Base-by-base conservation (phyloP, 2,113 vertebrate species). In the Panthera leo region DNA sequence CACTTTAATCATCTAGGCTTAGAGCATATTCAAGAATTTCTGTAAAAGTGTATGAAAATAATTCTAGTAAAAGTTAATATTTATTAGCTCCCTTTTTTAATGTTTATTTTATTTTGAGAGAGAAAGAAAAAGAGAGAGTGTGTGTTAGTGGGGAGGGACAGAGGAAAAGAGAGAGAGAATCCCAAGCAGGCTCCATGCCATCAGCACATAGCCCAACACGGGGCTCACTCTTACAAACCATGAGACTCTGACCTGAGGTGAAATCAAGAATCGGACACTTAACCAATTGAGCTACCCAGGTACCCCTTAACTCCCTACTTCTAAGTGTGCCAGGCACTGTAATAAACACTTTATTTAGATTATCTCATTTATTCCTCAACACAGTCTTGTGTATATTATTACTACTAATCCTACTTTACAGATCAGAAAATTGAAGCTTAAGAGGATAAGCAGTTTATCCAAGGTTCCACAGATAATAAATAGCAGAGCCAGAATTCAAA, bases 41-140 rank as follows among this genome's bases (percentile, higher is more conserved):
- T 51, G 10, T 91, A 71, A 91, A 88, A 80, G n/a, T 67, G 2
- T 1, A 48, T 89, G 51, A 90, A 91, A 93, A 97, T 51, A 96
- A 88, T 95, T 95, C 29, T 70, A 55, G 31, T 48, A 70, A 82
- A 51, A 51, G 13, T 78, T 87, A 78, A 87, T 39, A 86, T 58
- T n/a, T 78, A 67, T 39, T 92, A 83, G 84, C 14, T 55, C 18
- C 1, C 5, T 61, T 58, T 25, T 23, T 61, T 23, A 61, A 61
- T 21, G 23, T 61, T 61, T 61, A 61, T 61, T 61, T 61, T 61
- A 61, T 23, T 61, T 61, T 61, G 58, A 61, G 58, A 61, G 58
- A 61, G 21, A 23, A 61, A 61, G 58, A 61, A 61, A 61, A 61
- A 23, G 23, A 61, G 23, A 61, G 58, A 61, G 8, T 61, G 8